Conservation (phyloP, 2,113 vertebrate genomes). For the Sturnus vulgaris region DNA sequence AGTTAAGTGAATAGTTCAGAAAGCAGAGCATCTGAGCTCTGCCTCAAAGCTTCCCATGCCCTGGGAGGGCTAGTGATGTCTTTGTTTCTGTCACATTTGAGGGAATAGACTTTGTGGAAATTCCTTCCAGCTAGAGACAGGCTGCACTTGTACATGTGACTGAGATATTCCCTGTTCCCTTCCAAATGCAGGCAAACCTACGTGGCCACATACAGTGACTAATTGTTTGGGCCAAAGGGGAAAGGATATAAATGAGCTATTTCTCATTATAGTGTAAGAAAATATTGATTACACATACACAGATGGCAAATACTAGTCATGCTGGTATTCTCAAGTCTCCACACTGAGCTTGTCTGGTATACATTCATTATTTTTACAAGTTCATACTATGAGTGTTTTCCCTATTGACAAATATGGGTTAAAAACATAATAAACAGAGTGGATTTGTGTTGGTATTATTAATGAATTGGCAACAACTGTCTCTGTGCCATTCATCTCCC, state of each 20-base stretch:
- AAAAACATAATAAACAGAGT: slow-evolving; percentile 53
- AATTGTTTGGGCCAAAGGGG: slow-evolving; percentile 25
- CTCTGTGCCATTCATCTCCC: slow-evolving; percentile 46
- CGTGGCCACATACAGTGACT: not conserved
- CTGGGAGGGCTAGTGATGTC: not conserved
- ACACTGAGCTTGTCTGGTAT: slow-evolving; percentile 31
- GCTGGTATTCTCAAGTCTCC: slow-evolving; percentile 45
- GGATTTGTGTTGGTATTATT: slow-evolving; percentile 66
- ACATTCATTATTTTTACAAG: slow-evolving; percentile 59
- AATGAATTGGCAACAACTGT: slow-evolving; percentile 69
- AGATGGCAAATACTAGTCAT: slow-evolving; percentile 59
- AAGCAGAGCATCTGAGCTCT: not conserved
- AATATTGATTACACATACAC: slow-evolving; percentile 68
- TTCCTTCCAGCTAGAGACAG: not conserved
- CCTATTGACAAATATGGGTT: slow-evolving; percentile 50
- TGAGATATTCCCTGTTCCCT: not conserved
- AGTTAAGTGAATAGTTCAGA: not conserved
- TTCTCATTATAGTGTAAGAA: slow-evolving; percentile 51
- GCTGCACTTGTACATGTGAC: not conserved
- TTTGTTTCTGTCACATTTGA: not conserved
- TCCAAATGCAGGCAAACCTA: not conserved
- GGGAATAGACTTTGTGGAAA: not conserved
- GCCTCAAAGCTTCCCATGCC: not conserved
- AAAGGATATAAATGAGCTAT: slow-evolving; percentile 35
- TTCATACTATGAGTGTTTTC: slow-evolving; percentile 47